Evolutionary conservation across 2,888 invertebrate species (phyloP).

Genomic region (Biston betularia): DNA sequence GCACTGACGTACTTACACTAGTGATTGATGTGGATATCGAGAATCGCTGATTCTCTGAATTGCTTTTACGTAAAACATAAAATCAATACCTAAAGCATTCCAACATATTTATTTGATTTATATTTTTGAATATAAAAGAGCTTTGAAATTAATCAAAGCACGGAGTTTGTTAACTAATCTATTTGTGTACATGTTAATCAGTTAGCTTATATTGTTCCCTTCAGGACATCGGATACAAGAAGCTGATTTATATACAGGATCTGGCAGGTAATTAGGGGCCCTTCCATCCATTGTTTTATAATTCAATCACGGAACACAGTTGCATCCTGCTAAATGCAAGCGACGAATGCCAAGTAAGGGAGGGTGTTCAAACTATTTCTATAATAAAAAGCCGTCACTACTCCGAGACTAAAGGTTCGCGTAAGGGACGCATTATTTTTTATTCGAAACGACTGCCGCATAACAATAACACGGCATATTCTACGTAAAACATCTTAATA

Average conservation of each 20-base stretch:
- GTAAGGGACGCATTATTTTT: constrained; percentile 81
- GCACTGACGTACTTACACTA: too few relatives aligned
- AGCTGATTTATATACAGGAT: constrained; percentile 41
- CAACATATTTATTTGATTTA: too few relatives aligned
- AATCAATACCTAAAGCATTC: too few relatives aligned
- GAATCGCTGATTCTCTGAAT: too few relatives aligned
- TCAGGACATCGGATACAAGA: constrained; percentile 48
- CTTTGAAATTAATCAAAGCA: background rate
- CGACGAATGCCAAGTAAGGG: constrained; percentile 79
- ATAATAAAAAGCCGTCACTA: constrained; percentile 66
- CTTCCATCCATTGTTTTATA: constrained; percentile 61
- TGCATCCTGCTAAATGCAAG: constrained; percentile 81
- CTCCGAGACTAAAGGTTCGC: constrained; percentile 76
- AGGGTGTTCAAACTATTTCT: constrained; percentile 73
- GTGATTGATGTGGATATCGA: too few relatives aligned
- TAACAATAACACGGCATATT: constrained; percentile 76
- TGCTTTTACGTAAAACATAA: background rate
- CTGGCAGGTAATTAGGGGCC: constrained; percentile 49
- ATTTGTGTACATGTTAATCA: background rate
- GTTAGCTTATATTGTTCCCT: constrained; percentile 35
- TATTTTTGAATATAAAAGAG: background rate
- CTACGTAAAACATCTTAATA: constrained; percentile 82
- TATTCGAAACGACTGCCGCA: constrained; percentile 78
- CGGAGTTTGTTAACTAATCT: background rate
- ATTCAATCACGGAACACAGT: constrained; percentile 78